Evolutionary conservation across 2,113 vertebrate genomes (phyloP).

Genomic region (Laterallus jamaicensis): DNA sequence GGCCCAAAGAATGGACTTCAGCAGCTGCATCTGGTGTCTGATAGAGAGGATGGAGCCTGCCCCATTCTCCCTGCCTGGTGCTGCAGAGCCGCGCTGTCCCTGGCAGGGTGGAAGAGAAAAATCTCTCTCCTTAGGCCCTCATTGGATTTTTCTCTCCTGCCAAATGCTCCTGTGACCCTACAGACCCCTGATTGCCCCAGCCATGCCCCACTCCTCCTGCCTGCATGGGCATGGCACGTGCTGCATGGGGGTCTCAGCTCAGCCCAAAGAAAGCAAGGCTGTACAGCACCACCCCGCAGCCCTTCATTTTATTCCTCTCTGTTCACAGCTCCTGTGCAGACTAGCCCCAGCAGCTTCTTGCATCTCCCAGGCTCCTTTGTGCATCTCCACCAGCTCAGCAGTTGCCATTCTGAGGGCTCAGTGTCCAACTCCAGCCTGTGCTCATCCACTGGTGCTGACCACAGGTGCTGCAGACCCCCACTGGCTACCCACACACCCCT

Average conservation of each 20-base stretch:
- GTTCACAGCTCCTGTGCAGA: background rate
- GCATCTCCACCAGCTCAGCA: background rate
- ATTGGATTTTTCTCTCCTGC: background rate
- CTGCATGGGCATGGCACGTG: background rate
- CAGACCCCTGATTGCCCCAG: background rate
- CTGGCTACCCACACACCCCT: background rate
- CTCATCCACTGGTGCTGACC: background rate
- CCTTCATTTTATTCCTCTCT: background rate
- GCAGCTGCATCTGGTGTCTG: background rate
- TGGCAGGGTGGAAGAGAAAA: rapidly evolving
- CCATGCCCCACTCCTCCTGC: background rate
- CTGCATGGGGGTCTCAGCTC: background rate
- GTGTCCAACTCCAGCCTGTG: background rate
- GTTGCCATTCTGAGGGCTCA: background rate
- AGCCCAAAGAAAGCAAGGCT: background rate
- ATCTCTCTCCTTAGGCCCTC: background rate
- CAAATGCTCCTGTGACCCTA: background rate
- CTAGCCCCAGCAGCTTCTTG: background rate
- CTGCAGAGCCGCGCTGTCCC: background rate
- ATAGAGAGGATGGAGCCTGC: rapidly evolving
- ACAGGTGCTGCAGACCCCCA: background rate
- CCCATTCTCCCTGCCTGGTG: background rate
- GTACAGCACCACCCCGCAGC: background rate
- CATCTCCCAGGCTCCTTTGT: background rate
- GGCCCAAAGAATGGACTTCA: background rate